Conservation (phyloP, 1,140 invertebrate species). For the Drosophila guanche region DNA sequence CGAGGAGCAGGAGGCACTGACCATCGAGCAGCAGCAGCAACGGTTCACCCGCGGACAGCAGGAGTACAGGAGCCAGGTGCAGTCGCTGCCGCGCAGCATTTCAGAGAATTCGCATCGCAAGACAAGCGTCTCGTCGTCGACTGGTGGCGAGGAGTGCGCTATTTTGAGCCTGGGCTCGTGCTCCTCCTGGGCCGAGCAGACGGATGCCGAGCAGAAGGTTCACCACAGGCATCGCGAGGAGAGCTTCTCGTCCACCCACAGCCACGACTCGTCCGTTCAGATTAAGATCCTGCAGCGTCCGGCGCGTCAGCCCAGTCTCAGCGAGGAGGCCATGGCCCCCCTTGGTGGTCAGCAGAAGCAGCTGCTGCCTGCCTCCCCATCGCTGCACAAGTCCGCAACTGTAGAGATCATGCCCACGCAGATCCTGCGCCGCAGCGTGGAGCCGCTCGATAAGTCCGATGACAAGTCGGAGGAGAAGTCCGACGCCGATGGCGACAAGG, state of each 20-base stretch:
- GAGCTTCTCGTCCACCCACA: slow-evolving; percentile 77
- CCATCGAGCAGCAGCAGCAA: slow-evolving; percentile 52
- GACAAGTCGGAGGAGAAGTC: slow-evolving; percentile 41
- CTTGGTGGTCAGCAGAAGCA: slow-evolving; percentile 13
- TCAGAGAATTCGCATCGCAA: slow-evolving; percentile 82
- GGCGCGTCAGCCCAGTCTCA: slow-evolving; percentile 73
- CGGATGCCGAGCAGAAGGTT: slow-evolving; percentile 74
- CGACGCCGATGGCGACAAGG: slow-evolving; percentile 25
- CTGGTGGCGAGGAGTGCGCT: slow-evolving; percentile 60
- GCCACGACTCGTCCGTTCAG: slow-evolving; percentile 77
- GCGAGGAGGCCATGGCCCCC: slow-evolving; percentile 52
- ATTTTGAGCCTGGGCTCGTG: slow-evolving; percentile 35
- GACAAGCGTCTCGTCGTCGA: slow-evolving; percentile 78
- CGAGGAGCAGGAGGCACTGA: slow-evolving; percentile 38
- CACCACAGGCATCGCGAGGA: slow-evolving; percentile 73
- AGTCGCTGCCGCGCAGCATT: slow-evolving; percentile 76
- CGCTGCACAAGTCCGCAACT: slow-evolving; percentile 37
- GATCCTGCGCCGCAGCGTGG: slow-evolving; percentile 68
- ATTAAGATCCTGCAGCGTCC: slow-evolving; percentile 81
- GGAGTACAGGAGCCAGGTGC: slow-evolving; percentile 58
- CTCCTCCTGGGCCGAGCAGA: slow-evolving; percentile 81
- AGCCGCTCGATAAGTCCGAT: slow-evolving; percentile 48
- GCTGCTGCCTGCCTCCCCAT: slow-evolving; percentile 21
- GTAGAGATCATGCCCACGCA: slow-evolving; percentile 65
- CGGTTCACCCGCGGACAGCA: slow-evolving; percentile 51